These are phyloP conservation scores for Euleptes europaea DNA, from an alignment of 2,113 vertebrate genomes.

Conservation along the genomic window DNA sequence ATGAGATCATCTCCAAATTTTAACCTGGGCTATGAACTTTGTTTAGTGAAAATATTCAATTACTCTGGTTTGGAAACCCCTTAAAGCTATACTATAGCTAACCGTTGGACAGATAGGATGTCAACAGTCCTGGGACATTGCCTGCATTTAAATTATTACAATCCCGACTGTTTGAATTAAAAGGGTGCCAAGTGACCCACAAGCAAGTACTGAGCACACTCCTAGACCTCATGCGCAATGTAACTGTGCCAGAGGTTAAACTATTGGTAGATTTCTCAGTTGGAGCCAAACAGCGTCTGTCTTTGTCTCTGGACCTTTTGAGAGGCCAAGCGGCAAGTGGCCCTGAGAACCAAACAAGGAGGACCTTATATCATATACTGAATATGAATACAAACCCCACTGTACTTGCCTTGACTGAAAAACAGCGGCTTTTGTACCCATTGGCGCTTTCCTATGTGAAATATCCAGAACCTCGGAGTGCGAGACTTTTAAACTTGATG, in stretches of 20 bases:
- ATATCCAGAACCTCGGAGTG: neutral
- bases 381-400: constrained; percentile 38
- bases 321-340: constrained; percentile 42
- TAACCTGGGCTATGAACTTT: too few species aligned
- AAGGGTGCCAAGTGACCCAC: neutral
- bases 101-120: neutral
- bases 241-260: constrained; percentile 63
- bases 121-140: neutral
- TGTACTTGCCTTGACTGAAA: neutral
- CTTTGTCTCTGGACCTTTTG: constrained; percentile 59
- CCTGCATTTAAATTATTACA: neutral
- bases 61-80: neutral
- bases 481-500: neutral
- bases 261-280: constrained; percentile 53
- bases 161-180: neutral
- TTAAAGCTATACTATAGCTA: neutral
- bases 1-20: neutral
- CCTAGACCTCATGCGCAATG: accelerated
- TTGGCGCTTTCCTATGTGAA: neutral
- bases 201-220: neutral
- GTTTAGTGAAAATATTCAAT: neutral
- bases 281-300: constrained; percentile 44
- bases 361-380: constrained; percentile 40
- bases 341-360: constrained; percentile 67
- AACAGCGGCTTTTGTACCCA: accelerated